Evolutionary conservation across 2,113 vertebrate genomes (phyloP).

Genomic region (Festucalex cinctus): DNA sequence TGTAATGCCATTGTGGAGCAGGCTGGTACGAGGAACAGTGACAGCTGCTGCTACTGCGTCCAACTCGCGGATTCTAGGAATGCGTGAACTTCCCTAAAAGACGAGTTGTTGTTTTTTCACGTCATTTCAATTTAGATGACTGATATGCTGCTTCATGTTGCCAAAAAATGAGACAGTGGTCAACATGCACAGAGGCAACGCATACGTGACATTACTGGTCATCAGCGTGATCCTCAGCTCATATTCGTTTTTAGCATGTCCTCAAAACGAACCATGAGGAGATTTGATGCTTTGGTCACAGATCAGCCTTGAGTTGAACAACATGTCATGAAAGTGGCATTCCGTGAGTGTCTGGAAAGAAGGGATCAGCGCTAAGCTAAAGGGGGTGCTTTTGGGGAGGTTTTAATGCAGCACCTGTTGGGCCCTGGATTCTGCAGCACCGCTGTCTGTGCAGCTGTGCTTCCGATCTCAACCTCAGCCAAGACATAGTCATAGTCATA

Average conservation of each 20-base stretch:
- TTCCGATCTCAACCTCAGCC: slow-evolving; percentile 47
- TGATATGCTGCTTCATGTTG: slow-evolving; percentile 2
- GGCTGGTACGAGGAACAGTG: slow-evolving; percentile 48
- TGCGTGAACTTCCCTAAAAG: slow-evolving; percentile 30
- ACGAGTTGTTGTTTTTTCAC: slow-evolving; percentile 19
- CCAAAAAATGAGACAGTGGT: slow-evolving; percentile 6
- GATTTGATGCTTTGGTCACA: slow-evolving; percentile 39
- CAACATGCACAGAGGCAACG: not conserved
- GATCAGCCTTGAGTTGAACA: slow-evolving; percentile 46
- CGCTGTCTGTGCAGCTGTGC: slow-evolving; percentile 58
- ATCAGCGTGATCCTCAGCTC: not conserved
- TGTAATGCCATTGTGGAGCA: slow-evolving; percentile 54
- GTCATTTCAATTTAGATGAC: slow-evolving; percentile 16
- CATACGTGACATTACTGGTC: not conserved
- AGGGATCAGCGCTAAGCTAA: slow-evolving; percentile 58
- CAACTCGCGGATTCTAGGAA: slow-evolving; percentile 57
- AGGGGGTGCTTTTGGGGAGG: slow-evolving; percentile 36
- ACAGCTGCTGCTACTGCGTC: slow-evolving; percentile 69
- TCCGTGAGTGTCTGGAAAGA: slow-evolving; percentile 47
- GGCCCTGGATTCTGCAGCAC: slow-evolving; percentile 46
- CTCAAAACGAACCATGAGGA: not conserved
- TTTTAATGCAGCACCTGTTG: slow-evolving; percentile 71
- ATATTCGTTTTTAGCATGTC: not conserved
- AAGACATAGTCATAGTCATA: slow-evolving; percentile 17
- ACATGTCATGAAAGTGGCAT: slow-evolving; percentile 42